Base-by-base conservation (phyloP, 2,113 vertebrate genomes). In the Otocyon megalotis region DNA sequence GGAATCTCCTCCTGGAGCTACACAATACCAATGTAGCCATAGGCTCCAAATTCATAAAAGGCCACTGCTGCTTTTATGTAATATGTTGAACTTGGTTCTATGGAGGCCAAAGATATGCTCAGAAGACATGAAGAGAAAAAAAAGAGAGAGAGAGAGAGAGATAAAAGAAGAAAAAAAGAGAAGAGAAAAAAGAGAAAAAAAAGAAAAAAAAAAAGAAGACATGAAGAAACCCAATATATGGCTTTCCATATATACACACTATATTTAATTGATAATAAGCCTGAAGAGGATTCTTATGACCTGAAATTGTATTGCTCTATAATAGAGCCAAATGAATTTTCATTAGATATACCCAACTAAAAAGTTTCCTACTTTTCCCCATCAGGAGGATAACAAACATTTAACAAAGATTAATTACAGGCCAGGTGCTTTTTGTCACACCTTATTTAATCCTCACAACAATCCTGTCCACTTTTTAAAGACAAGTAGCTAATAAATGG, bases 361-460 rank as follows among this genome's bases (percentile, higher is more conserved):
- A 90, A 97, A 88, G 35, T 71, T 80, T 84, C 24, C 77, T 79
- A 63, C 60, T 96, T 96, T 94, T 50, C 20, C 86, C 56, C 81
- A 95, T 93, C 30, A 79, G 4, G 26, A 96, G 11, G 54, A 80
- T 79, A 89, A 90, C 19, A 95, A 96, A 95, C n/a, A 93, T 76
- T 93, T 96, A 87, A 77, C 67, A 74, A 91, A 83, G 87, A 95
- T 92, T 89, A 97, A 89, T 74, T 92, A 87, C 26, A 32, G 60
- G 37, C 54, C 74, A 84, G 48, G 28, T 95, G 69, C 26, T 94
- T 95, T 92, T 30, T 56, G 50, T 22, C 58, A 93, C 7, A 80
- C 86, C 48, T 93, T 94, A 93, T 83, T 94, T 84, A 94, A 94
- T 94, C 86, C 58, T 97, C 93, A 94, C 60, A 88, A 95, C 56